Evolutionary conservation across 2,888 invertebrate genomes (phyloP), one percentile per base, ranked within the genome.

Genomic region (Aphidoletes aphidimyza): DNA sequence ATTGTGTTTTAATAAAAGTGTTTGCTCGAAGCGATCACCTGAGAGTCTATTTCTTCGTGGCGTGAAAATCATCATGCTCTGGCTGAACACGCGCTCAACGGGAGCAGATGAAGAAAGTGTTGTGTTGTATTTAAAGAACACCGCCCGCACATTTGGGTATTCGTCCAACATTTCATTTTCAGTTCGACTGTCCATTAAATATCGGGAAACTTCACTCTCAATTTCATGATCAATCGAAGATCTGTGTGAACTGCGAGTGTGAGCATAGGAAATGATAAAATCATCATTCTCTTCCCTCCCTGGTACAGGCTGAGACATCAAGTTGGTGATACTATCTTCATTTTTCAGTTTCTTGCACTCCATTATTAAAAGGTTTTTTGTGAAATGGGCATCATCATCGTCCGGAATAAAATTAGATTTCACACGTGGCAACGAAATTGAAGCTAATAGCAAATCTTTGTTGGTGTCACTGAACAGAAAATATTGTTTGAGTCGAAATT

Each of bases 321-420:
- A 19, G 17, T 5, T 5, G 6, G 47, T 17, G 47, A 11, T 47
- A 17, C 2, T 19, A 11, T 47, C 2, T 14, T 47, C 47, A 2
- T 54, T 54, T 26, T 54, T 54, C 26, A 54, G n/a, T 54, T 54
- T 54, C 11, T 54, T 54, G 26, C 54, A 54, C 22, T 54, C 54
- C n/a, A 2, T 26, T 22, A 54, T 54, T 11, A 54, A 14, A 22
- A 54, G 22, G 26, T 54, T 54, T 26, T 54, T 54, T 54, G 47
- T 47, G 19, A 17, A 47, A 14, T 17, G 8, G 3, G 19, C 19
- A 47, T 47, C 47, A 47, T 47, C 47, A 47, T 47, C 47, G 19
- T 47, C 2, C 47, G 8, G 17, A 19, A 47, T 47, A 14, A 47
- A 47, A 17, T 19, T 47, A 2, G 47, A 17, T 47, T 47, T 47